phyloP scores from a whole-genome alignment of 2,797 vertebrate species.

The Uromys caudimaculatus region DNA sequence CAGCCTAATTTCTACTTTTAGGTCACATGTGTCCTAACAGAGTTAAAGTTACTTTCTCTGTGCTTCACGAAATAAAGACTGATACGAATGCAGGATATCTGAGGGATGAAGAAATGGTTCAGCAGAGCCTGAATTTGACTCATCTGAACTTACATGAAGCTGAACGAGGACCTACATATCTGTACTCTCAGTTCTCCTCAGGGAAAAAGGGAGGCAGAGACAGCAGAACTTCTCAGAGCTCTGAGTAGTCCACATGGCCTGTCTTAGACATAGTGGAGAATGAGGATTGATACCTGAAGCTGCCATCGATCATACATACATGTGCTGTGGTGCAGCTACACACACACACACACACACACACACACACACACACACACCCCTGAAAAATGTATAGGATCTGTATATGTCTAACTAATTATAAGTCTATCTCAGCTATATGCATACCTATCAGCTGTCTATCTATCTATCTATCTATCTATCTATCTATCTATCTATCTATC shows the following conservation, averaged over 20 bases:
- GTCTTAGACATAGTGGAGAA: background rate
- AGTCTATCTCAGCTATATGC: background rate
- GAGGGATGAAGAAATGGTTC: background rate
- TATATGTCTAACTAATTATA: background rate
- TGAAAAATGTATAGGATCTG: background rate
- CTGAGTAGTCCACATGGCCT: background rate
- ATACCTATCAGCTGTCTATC: background rate
- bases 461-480: background rate
- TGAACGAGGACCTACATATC: background rate
- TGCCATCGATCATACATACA: background rate
- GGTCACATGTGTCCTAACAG: background rate
- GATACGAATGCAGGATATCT: background rate
- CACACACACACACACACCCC: background rate
- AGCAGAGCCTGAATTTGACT: background rate
- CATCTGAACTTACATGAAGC: too few species aligned
- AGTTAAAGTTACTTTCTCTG: background rate
- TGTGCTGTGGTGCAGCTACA: background rate
- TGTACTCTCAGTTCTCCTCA: background rate
- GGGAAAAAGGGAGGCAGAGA: background rate
- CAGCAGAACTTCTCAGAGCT: background rate
- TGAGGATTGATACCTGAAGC: background rate
- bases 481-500: background rate
- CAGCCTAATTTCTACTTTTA: background rate
- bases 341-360: background rate
- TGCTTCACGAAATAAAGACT: background rate